Conservation (phyloP, 2,113 vertebrate genomes). For the Cyphomyrus plagiostoma region DNA sequence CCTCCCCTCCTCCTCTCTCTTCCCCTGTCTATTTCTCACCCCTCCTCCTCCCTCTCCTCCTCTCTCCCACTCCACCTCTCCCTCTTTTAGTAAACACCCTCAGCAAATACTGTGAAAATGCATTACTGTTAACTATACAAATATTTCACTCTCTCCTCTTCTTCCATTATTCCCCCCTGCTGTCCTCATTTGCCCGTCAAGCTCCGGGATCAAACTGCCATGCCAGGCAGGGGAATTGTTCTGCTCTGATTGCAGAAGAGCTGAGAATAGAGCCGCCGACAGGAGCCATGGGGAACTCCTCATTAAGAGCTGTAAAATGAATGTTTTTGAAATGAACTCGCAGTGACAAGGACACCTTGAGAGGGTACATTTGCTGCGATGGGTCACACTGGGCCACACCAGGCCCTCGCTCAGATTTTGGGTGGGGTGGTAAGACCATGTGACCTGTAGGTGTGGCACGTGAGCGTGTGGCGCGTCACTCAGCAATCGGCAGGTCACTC, state of each 20-base stretch:
- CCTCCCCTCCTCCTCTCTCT: slow-evolving; percentile 16
- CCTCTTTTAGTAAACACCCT: neutral
- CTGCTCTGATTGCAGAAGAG: slow-evolving; percentile 71
- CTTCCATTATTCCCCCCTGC: neutral
- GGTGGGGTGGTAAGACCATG: neutral
- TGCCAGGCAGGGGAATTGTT: slow-evolving; percentile 76
- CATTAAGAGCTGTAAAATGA: slow-evolving; percentile 83
- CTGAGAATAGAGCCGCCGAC: slow-evolving; percentile 51
- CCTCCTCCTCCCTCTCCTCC: neutral
- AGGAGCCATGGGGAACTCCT: slow-evolving; percentile 72
- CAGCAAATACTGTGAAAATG: neutral
- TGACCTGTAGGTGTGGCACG: slow-evolving; percentile 36
- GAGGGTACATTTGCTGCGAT: slow-evolving; percentile 72
- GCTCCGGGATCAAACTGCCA: slow-evolving; percentile 78
- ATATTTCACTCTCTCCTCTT: neutral
- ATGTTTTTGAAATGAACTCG: slow-evolving; percentile 83
- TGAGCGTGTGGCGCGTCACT: slow-evolving; percentile 24
- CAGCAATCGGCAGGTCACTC: slow-evolving; percentile 77
- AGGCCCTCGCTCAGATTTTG: slow-evolving; percentile 43
- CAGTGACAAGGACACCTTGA: slow-evolving; percentile 58
- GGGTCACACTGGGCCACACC: slow-evolving; percentile 56
- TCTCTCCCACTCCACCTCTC: neutral
- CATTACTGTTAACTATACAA: neutral
- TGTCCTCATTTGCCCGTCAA: slow-evolving; percentile 68
- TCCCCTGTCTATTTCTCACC: neutral